Conservation (phyloP, 2,888 invertebrate genomes). For the Ichneumon xanthorius region DNA sequence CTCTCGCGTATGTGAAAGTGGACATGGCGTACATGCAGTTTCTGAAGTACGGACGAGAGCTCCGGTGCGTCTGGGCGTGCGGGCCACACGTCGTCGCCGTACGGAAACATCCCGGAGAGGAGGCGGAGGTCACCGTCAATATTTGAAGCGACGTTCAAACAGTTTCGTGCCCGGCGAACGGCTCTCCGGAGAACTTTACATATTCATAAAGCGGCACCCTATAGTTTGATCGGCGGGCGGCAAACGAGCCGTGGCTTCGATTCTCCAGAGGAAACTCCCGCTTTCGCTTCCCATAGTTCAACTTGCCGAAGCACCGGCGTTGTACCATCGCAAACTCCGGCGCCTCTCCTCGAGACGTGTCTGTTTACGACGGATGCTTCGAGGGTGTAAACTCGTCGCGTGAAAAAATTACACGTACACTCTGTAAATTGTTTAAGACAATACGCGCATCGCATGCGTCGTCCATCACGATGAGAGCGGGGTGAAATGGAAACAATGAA, state of each 20-base stretch:
- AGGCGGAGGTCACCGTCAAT: constrained; percentile 74
- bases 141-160: constrained; percentile 80
- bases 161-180: constrained; percentile 71
- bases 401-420: not conserved
- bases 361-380: not conserved
- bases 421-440: not conserved
- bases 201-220: constrained; percentile 78
- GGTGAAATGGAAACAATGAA: not conserved
- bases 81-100: constrained; percentile 1
- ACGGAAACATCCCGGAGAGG: constrained; percentile 12
- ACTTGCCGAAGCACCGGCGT: constrained; percentile 5
- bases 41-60: constrained; percentile 14
- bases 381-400: not conserved
- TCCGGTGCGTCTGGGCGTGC: constrained; percentile 6
- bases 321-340: constrained; percentile 12
- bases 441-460: not conserved
- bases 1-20: constrained; percentile 11
- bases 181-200: constrained; percentile 75
- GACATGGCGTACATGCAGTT: constrained; percentile 1
- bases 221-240: constrained; percentile 67
- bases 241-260: constrained; percentile 65
- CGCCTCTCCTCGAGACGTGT: constrained; percentile 9
- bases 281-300: constrained; percentile 17
- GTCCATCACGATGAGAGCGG: not conserved
- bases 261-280: constrained; percentile 62